Percentiles rank a stretch among this genome's conserved stretches.
These are phyloP conservation scores for Anarrhichthys ocellatus DNA, from an alignment of 2,113 vertebrate genomes.

Conservation along the genomic window DNA sequence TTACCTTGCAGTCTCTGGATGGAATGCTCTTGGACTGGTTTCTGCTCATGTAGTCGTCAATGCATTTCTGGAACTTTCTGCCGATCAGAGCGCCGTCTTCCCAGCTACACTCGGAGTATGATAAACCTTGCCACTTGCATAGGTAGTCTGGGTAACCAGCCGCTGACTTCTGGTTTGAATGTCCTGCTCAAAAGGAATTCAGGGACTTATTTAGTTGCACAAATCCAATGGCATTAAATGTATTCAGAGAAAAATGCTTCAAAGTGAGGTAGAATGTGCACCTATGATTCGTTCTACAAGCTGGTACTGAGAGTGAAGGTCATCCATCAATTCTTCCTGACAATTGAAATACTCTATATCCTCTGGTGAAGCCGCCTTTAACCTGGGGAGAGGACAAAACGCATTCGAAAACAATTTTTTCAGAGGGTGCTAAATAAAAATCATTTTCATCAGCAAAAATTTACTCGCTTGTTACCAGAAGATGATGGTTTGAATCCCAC, in stretches of 20 bases:
- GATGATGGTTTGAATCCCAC: background rate
- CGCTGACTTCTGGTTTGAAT: slow-evolving; percentile 98
- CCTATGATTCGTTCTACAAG: slow-evolving; percentile 98
- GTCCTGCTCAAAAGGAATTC: slow-evolving; percentile 81
- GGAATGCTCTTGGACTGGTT: slow-evolving; percentile 97
- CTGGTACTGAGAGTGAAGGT: slow-evolving; percentile 97
- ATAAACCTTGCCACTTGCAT: slow-evolving; percentile 98
- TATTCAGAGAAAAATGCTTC: background rate
- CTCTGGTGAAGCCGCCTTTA: slow-evolving; percentile 97
- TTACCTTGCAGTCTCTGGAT: slow-evolving; percentile 96
- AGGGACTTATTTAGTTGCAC: background rate
- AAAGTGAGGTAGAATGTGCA: slow-evolving; percentile 68
- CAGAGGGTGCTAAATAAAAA: background rate
- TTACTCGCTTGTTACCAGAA: background rate
- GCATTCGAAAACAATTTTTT: slow-evolving; percentile 2
- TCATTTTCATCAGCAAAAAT: background rate
- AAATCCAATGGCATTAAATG: background rate
- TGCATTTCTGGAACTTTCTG: slow-evolving; percentile 94
- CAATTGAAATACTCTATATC: slow-evolving; percentile 99
- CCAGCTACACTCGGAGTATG: slow-evolving; percentile 99
- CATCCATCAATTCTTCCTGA: slow-evolving; percentile 96
- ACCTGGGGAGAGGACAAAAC: slow-evolving; percentile 78
- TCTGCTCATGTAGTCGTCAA: slow-evolving; percentile 94
- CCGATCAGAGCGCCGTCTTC: slow-evolving; percentile 96
- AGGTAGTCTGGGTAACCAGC: slow-evolving; percentile 98